Conservation (phyloP, 92 coral and sea anemone species). For the Epizoanthus illoricatus region DNA sequence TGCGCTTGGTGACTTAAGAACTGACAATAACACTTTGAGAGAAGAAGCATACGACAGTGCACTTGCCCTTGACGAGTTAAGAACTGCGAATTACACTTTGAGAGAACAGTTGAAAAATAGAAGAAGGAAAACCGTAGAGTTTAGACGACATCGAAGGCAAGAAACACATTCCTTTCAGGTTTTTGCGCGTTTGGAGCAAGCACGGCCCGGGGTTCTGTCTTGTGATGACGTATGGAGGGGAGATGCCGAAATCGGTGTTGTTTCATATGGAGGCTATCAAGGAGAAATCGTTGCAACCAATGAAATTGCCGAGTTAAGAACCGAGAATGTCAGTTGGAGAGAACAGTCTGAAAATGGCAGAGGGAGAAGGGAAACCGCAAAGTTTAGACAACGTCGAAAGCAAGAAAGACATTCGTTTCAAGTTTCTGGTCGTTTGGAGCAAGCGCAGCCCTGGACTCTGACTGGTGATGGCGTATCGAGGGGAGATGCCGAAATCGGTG, state of each 20-base stretch:
- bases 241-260: not conserved
- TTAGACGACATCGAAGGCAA: no score
- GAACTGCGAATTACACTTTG: no score
- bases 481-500: not conserved
- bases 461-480: not conserved
- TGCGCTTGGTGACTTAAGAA: not conserved
- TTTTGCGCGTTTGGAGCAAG: not conserved
- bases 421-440: not conserved
- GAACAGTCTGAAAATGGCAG: conserved; percentile 1
- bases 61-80: no score
- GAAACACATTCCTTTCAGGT: no score
- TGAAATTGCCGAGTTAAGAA: not conserved
- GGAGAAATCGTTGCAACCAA: conserved; percentile 9
- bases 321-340: not conserved
- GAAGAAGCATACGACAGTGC: no score
- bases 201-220: conserved; percentile 3
- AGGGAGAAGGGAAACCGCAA: not conserved
- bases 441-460: conserved; percentile 5
- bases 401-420: no score
- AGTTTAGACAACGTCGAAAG: no score
- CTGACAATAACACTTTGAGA: not conserved
- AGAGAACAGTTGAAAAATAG: conserved; percentile 9
- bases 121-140: not conserved
- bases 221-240: not conserved
- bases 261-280: conserved; percentile 1